phyloP scores from a whole-genome alignment of 2,113 vertebrate genomes.

The Microcebus murinus region DNA sequence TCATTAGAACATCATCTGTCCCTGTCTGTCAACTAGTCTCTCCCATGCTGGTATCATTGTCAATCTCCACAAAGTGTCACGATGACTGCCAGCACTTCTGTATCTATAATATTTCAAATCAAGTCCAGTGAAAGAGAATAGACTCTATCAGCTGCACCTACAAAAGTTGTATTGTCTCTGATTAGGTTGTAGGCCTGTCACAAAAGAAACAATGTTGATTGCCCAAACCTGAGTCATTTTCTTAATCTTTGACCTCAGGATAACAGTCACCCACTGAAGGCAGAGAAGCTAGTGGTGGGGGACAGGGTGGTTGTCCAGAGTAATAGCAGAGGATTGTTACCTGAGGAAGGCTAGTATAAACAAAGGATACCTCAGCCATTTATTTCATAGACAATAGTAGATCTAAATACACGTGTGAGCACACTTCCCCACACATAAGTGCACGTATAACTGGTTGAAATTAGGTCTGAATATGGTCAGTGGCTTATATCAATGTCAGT shows the following conservation, averaged over 20 bases:
- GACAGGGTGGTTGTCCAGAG: not conserved
- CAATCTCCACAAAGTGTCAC: not conserved
- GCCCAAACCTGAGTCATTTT: not conserved
- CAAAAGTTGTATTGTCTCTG: not conserved
- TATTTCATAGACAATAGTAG: not conserved
- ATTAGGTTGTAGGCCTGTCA: not conserved
- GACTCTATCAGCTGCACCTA: not conserved
- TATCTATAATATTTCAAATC: not conserved
- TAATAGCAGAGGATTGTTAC: not conserved
- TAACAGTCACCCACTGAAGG: not conserved
- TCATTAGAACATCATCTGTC: not conserved
- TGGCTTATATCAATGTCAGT: too few relatives aligned
- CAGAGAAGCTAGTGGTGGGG: not conserved
- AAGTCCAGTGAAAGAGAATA: not conserved
- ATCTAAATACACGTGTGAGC: not conserved
- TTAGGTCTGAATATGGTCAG: not conserved
- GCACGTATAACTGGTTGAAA: not conserved
- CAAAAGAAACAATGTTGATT: not conserved
- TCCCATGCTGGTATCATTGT: not conserved
- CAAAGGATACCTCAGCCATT: not conserved
- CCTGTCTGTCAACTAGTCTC: not conserved
- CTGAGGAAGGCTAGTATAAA: not conserved
- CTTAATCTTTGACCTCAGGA: not conserved
- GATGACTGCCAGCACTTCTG: not conserved
- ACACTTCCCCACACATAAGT: not conserved